Evolutionary conservation across 2,797 vertebrate species (phyloP), one percentile per base, ranked within the genome.

Genomic region (Artibeus jamaicensis): DNA sequence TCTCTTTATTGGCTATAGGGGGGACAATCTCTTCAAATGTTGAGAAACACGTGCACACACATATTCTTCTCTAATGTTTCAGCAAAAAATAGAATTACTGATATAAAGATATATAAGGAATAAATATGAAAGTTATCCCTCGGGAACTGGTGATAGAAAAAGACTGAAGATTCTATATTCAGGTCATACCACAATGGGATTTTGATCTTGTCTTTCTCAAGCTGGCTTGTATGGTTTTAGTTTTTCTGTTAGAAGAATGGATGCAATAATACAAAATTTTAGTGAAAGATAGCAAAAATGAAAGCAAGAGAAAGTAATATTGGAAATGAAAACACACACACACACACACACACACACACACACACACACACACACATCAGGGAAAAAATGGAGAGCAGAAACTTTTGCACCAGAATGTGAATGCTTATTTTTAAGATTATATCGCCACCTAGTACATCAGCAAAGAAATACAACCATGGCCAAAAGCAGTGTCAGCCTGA

Each of bases 361-460:
- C 16, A 4, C n/a, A n/a, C n/a, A n/a, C n/a, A 11, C 46, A 19
- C 9, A 32, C 16, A 3, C 16, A 4, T 37, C 71, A 73, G 42
- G 0, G 16, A 59, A 57, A 79, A 96, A 12, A 67, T 18, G 34
- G 37, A 90, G 34, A 83, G 29, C 39, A 44, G 26, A 94, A 86
- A 48, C 68, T 19, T 71, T 83, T 34, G 29, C 88, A 55, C 10
- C 42, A n/a, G 7, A 48, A 71, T n/a, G 82, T 57, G 71, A 5
- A 32, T 32, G 68, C 76, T 97, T 86, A 98, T 98, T 98, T 98
- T 97, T 98, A 97, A 97, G 98, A 97, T 96, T 95, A 96, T 96
- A 97, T 98, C 97, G 98, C 98, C 98, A 98, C 98, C 98, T 99
- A 97, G 97, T 98, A 98, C 97, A 90, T 90, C 95, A 93, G 76